Percentiles rank a stretch among this genome's conserved stretches.
phyloP scores from a whole-genome alignment of 2,888 invertebrate genomes.

The Ditula angustiorana region DNA sequence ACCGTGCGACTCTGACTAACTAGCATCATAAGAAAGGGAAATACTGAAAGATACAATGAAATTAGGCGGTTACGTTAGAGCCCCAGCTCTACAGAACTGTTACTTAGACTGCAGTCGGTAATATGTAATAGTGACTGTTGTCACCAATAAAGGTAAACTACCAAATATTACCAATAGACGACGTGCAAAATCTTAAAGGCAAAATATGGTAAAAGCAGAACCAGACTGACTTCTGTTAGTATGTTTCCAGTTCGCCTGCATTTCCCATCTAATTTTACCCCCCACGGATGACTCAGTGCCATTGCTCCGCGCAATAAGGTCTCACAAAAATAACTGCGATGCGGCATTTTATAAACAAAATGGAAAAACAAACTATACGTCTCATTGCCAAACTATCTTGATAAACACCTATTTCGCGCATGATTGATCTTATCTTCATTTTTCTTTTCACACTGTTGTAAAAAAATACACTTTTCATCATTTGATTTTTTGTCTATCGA shows the following conservation, averaged over 20 bases:
- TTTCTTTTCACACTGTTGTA: constrained; percentile 14
- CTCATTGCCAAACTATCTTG: constrained; percentile 26
- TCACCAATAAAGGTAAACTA: too few relatives aligned
- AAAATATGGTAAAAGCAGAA: too few relatives aligned
- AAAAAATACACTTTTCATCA: neutral
- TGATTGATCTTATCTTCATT: constrained; percentile 26
- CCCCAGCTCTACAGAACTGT: too few relatives aligned
- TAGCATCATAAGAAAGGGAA: too few relatives aligned
- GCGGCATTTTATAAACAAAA: constrained; percentile 63
- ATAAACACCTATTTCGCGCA: constrained; percentile 21
- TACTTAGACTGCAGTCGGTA: too few relatives aligned
- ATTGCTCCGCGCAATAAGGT: constrained; percentile 70
- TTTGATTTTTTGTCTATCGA: neutral
- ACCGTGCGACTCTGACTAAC: too few relatives aligned
- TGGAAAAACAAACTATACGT: constrained; percentile 38
- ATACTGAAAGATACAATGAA: too few relatives aligned
- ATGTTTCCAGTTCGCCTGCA: neutral
- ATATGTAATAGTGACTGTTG: too few relatives aligned
- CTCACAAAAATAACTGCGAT: constrained; percentile 60
- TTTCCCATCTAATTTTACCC: constrained; percentile 20
- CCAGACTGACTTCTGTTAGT: neutral
- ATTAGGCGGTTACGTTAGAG: too few relatives aligned
- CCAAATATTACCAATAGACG: too few relatives aligned
- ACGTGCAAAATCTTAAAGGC: too few relatives aligned
- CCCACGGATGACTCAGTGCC: constrained; percentile 46